phyloP scores from a whole-genome alignment of 2,113 vertebrate species.

The Illadopsis cleaveri region DNA sequence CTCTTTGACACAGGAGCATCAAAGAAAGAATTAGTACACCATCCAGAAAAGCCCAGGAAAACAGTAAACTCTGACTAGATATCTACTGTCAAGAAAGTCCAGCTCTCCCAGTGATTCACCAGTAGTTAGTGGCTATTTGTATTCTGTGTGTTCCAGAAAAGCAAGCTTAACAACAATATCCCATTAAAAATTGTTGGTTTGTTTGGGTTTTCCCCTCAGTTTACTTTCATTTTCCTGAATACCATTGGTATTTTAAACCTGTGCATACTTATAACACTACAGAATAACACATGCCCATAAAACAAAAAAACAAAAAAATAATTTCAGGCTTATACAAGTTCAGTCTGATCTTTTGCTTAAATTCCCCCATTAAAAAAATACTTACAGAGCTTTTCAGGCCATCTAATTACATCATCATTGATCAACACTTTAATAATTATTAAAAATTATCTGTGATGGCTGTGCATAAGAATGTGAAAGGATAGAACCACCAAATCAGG shows the following conservation, averaged over 20 bases:
- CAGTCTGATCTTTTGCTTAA: neutral
- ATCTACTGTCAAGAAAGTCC: neutral
- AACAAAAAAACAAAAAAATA: neutral
- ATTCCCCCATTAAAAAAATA: neutral
- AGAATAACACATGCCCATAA: neutral
- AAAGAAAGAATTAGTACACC: neutral
- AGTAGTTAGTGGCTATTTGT: neutral
- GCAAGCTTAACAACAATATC: neutral
- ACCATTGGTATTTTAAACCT: neutral
- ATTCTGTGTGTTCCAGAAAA: neutral
- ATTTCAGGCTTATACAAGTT: neutral
- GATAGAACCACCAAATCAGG: neutral
- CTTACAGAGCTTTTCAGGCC: neutral
- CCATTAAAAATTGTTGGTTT: neutral
- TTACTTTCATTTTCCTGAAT: neutral
- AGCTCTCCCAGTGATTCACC: neutral
- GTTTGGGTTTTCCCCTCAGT: neutral
- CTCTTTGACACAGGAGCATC: neutral
- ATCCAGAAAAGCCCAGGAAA: neutral
- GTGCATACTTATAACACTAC: neutral
- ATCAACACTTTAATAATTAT: neutral
- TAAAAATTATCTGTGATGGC: neutral
- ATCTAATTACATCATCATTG: neutral
- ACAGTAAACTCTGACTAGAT: neutral
- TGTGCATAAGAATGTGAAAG: neutral